Percentiles rank a stretch among this genome's conserved stretches.
Conservation (phyloP, 2,888 invertebrate genomes). For the Halocaridina rubra region DNA sequence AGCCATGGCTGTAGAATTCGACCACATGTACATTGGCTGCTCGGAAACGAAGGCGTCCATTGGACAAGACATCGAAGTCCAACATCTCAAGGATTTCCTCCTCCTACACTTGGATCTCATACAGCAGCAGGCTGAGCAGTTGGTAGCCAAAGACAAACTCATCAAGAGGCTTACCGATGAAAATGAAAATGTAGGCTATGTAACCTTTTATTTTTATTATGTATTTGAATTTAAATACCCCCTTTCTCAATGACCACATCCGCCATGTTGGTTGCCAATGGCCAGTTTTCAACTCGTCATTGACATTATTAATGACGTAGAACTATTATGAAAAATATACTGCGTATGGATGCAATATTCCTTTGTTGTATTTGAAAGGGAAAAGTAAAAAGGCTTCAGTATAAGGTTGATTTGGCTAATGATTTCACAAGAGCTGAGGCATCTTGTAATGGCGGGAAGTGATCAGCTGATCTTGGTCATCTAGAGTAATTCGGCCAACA, state of each 20-base stretch:
- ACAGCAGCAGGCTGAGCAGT: conserved; percentile 88
- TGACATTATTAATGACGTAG: too few species aligned
- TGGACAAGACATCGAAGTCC: conserved; percentile 58
- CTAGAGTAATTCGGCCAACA: too few species aligned
- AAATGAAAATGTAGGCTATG: conserved; percentile 82
- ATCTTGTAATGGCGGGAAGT: conserved; percentile 50
- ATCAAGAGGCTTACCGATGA: conserved; percentile 80
- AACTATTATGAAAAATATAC: too few species aligned
- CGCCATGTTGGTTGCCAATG: too few species aligned
- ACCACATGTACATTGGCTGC: conserved; percentile 63
- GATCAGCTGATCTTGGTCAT: conserved; percentile 37
- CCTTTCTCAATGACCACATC: neutral
- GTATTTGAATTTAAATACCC: neutral
- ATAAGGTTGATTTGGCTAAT: too few species aligned
- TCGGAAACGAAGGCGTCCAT: conserved; percentile 58
- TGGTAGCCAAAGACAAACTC: conserved; percentile 82
- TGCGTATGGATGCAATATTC: too few species aligned
- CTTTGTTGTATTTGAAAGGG: too few species aligned
- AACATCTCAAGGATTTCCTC: conserved; percentile 75
- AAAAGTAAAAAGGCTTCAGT: too few species aligned
- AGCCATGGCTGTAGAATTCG: conserved; percentile 63
- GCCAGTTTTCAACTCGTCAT: too few species aligned
- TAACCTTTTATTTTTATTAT: neutral
- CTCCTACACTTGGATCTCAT: conserved; percentile 87
- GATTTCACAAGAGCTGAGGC: too few species aligned